Percentiles rank a stretch among this genome's conserved stretches.
Conservation (phyloP, 2,797 vertebrate genomes). For the Chanos chanos region DNA sequence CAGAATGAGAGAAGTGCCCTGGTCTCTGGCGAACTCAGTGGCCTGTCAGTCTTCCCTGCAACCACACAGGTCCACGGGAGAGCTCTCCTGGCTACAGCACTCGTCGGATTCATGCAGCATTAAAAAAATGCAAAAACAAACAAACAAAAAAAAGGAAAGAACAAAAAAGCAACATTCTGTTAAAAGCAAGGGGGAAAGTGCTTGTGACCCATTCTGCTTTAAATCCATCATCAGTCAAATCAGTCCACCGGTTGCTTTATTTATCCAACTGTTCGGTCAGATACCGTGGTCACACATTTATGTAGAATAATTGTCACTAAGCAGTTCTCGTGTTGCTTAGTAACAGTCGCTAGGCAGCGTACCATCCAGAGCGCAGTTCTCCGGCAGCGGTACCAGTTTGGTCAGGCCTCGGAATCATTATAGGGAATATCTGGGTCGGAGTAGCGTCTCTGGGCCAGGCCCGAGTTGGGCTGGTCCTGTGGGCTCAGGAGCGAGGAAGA, state of each 20-base stretch:
- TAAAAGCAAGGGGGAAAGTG: too few species aligned
- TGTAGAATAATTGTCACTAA: too few species aligned
- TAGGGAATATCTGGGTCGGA: slow-evolving; percentile 81
- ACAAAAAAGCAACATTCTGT: not conserved
- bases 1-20: slow-evolving; percentile 60
- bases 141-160: slow-evolving; percentile 31
- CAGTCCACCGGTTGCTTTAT: too few species aligned
- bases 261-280: too few species aligned
- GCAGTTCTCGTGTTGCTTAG: too few species aligned
- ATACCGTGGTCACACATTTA: too few species aligned
- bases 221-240: too few species aligned
- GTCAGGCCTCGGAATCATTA: slow-evolving; percentile 60
- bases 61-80: slow-evolving; percentile 38
- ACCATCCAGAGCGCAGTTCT: too few species aligned
- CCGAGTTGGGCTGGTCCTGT: slow-evolving; percentile 51
- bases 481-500: slow-evolving; percentile 49
- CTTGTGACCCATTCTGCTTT: not conserved
- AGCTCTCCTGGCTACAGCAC: slow-evolving; percentile 41
- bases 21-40: too few species aligned
- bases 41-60: slow-evolving; percentile 36
- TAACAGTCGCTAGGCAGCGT: too few species aligned
- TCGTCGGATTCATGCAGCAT: slow-evolving; percentile 31
- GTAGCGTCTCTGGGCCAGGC: slow-evolving; percentile 71
- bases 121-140: slow-evolving; percentile 44
- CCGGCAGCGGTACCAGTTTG: too few species aligned